Percentiles rank a stretch among this genome's conserved stretches.
These are phyloP conservation scores for Notiomystis cincta DNA, from an alignment of 2,113 vertebrate species.

Conservation along the genomic window DNA sequence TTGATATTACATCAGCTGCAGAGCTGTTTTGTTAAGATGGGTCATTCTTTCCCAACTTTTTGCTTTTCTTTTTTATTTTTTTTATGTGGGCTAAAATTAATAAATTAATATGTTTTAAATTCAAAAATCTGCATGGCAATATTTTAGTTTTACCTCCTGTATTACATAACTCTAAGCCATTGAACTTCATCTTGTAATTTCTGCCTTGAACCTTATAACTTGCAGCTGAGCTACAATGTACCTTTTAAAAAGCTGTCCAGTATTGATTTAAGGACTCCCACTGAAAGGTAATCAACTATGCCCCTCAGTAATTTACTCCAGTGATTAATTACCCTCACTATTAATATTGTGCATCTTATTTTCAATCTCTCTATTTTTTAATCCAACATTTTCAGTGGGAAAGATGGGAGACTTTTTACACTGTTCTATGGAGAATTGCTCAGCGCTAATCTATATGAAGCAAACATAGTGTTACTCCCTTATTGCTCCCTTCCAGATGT, in stretches of 20 bases:
- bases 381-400: background rate
- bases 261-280: background rate
- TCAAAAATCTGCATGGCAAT: background rate
- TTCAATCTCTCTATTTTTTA: background rate
- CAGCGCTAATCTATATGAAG: background rate
- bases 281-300: background rate
- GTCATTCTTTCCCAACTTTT: background rate
- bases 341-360: slow-evolving; percentile 5
- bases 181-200: background rate
- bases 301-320: background rate
- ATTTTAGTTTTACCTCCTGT: background rate
- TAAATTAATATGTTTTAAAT: background rate
- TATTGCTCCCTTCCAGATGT: background rate
- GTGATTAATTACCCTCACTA: background rate
- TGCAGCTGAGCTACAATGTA: background rate
- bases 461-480: background rate
- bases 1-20: background rate
- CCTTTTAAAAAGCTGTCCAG: background rate
- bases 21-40: background rate
- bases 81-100: background rate
- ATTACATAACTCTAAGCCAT: background rate
- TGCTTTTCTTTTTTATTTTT: background rate
- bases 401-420: background rate
- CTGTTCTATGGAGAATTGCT: background rate
- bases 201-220: background rate